Percentiles rank a stretch among this genome's conserved stretches.
phyloP scores from a whole-genome alignment of 2,797 vertebrate species.

The Myotis findleyi region DNA sequence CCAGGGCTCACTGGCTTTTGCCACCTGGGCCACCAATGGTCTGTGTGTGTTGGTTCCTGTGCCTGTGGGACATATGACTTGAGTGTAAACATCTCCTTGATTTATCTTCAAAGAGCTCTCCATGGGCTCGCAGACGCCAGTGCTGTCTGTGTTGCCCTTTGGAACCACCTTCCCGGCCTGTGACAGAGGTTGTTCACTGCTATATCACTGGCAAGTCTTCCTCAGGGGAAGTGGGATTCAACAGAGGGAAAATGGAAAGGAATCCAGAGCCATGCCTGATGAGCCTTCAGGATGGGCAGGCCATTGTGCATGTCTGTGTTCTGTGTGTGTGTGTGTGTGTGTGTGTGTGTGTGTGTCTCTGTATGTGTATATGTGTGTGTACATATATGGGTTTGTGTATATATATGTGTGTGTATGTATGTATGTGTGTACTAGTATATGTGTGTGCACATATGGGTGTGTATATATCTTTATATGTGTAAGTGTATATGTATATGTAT shows the following conservation, averaged over 20 bases:
- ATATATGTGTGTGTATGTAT: rapidly evolving
- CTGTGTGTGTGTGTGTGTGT: neutral
- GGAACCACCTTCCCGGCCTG: neutral
- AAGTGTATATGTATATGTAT: neutral
- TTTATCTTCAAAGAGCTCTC: neutral
- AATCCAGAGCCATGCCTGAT: neutral
- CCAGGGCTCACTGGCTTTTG: neutral
- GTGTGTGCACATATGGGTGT: neutral
- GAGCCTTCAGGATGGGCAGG: neutral
- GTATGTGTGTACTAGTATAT: neutral
- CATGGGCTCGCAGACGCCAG: neutral
- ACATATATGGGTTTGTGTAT: neutral
- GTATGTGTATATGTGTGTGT: rapidly evolving
- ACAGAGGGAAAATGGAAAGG: neutral
- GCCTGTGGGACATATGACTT: neutral
- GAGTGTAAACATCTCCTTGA: neutral
- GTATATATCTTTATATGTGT: neutral
- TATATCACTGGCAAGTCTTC: neutral
- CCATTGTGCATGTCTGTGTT: neutral
- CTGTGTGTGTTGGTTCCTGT: neutral
- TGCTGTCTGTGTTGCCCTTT: neutral
- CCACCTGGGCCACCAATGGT: neutral
- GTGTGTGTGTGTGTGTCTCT: neutral
- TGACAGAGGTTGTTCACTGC: neutral
- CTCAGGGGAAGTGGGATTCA: neutral